Evolutionary conservation across 1,140 invertebrate species (phyloP), one percentile per base, ranked within the genome.

Genomic region (Macrosteles quadrilineatus): DNA sequence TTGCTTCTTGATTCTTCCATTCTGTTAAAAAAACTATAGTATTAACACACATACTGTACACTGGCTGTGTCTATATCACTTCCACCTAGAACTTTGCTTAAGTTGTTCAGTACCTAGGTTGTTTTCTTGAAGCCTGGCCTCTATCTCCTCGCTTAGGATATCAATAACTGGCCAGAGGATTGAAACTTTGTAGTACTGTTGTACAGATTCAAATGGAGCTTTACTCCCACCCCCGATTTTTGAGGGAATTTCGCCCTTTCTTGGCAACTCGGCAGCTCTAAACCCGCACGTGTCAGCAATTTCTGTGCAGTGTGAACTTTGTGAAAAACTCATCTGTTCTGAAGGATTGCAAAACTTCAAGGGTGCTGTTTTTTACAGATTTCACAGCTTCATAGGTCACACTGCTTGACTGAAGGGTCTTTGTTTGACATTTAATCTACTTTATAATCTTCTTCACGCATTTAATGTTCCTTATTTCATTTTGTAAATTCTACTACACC

Each of bases 301-400:
- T 66, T 27, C 64, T 45, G 29, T 66, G 11, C n/a, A 45, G n/a
- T 4, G 17, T 45, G 29, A 66, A 40, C 32, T 66, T 36, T 14
- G 17, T 17, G 45, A 66, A 66, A 40, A 66, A 66, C 12, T 30
- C 27, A 14, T 66, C 12, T 9, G 27, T 66, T 66, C 64, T 66
- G 11, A 66, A 66, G 29, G 64, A 66, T 66, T 40, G 21, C 23
- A 43, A 25, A 4, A 66, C 64, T 66, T 66, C 64, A 21, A 66
- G 27, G 9, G 29, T 66, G 30, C 19, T 43, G 1, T 40, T 66
- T 30, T 30, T 40, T 17, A 45, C 27, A 2, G 17, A 17, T 19
- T 66, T 66, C 9, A 40, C 27, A 40, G 27, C 17, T 43, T 30
- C 19, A 19, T 45, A 66, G 19, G 27, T 45, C 27, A 66, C 21